A percentile compares a stretch with the other conserved stretches of the same genome.
Conservation (phyloP, 30 jellyfish, hydroid and myxozoan species). For the Hydractinia echinata region DNA sequence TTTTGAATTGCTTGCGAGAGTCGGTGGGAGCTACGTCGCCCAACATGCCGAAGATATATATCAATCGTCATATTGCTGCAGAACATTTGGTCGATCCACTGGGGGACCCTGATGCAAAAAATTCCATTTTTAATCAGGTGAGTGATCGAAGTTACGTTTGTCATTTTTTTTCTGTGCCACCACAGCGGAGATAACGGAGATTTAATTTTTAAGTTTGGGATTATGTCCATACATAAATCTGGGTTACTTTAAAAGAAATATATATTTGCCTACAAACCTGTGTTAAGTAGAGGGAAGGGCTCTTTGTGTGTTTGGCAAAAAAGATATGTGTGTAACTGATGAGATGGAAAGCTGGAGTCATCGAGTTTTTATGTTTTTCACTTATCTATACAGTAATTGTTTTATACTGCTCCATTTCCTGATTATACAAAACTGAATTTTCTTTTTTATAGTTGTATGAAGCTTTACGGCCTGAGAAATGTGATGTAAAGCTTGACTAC, state of each 20-base stretch:
- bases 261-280: too few relatives aligned
- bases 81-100: conserved; percentile 83
- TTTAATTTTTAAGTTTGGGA: too few relatives aligned
- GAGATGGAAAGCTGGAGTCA: too few relatives aligned
- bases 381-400: too few relatives aligned
- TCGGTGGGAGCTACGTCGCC: conserved; percentile 62
- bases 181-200: background rate
- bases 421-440: background rate
- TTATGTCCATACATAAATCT: too few relatives aligned
- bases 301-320: too few relatives aligned
- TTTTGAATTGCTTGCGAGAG: conserved; percentile 73
- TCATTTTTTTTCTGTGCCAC: background rate
- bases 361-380: too few relatives aligned
- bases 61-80: conserved; percentile 88
- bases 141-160: background rate
- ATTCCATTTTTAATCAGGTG: conserved; percentile 81
- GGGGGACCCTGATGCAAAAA: conserved; percentile 67
- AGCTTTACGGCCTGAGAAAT: conserved; percentile 74
- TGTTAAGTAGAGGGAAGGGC: too few relatives aligned
- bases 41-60: conserved; percentile 51
- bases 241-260: too few relatives aligned
- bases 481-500: conserved; percentile 69
- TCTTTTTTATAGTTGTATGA: conserved; percentile 50
- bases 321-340: too few relatives aligned
- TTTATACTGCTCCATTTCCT: too few relatives aligned